Base-by-base conservation (phyloP, 2,888 invertebrate genomes). In the Germaria angustata region DNA sequence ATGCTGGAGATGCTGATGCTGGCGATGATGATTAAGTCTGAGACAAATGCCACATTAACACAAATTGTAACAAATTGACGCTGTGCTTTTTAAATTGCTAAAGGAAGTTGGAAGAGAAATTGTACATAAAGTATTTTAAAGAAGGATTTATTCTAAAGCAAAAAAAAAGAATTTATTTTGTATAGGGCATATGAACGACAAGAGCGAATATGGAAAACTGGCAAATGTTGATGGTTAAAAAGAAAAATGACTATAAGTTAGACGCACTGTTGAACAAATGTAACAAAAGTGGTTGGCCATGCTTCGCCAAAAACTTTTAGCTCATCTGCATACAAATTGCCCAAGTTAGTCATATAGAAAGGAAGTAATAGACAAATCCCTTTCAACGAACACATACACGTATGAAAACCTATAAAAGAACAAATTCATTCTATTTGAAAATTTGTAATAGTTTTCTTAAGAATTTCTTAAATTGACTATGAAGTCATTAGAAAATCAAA, bases 31-130 rank as follows among this genome's bases (percentile, higher is more conserved):
- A 71, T 57, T 76, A 59, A 39, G 49, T 22, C 39, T 59, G 65
- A 80, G 76, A 84, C 80, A 80, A 81, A 72, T 84, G 77, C 77
- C 76, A 80, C 80, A 83, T 83, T 83, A 80, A 72, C 83, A 76
- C 84, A 81, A 84, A 84, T 84, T 84, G 84, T 69, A 84, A 84
- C 84, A 84, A 84, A 84, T 84, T 84, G 84, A 80, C 71, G 84
- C 71, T 80, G 80, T 68, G 59, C 49, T n/a, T 55, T 55, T 65
- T 11, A 65, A 57, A 65, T 55, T 71, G 46, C 3, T 51, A 51
- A 65, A 65, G 15, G 24, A 63, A 63, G 24, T 34, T 2, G 13
- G 9, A 55, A 36, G 22, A 79, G 20, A 79, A 65, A 32, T 57
- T 71, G 24, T 24, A 49, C 9, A 32, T n/a, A 39, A 71, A 65